Base-by-base conservation (phyloP, 2,888 invertebrate genomes). In the Exocentrus adspersus region DNA sequence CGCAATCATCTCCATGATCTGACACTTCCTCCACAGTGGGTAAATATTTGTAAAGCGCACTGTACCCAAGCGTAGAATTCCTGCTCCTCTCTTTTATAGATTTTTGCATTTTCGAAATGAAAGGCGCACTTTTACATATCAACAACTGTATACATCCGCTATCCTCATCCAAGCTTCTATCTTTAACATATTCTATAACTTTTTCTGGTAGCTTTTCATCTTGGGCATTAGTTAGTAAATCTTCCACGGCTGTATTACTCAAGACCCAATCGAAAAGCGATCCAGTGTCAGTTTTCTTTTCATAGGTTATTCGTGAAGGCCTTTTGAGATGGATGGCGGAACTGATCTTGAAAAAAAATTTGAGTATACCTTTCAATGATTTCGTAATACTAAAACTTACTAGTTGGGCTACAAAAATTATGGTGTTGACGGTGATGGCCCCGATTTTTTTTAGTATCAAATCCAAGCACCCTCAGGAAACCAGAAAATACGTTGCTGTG, bases 341-440 rank as follows among this genome's bases (percentile, higher is more conserved):
- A 62, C 89, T 87, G 71, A 90, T 89, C 90, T 90, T 81, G n/a
- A 66, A 84, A 84, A 53, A 46, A 62, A 54, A 7, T 24, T 24
- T 24, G n/a, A n/a, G n/a, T n/a, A n/a, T n/a, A n/a, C n/a, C n/a
- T n/a, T n/a, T n/a, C n/a, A n/a, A n/a, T n/a, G n/a, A n/a, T n/a
- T n/a, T 24, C 7, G 7, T 7, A 24, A 24, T 5, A 24, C 24
- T 5, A 7, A 21, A 50, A 63, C 86, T 85, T 82, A 93, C 94
- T 89, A 93, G 86, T 83, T 94, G 93, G 1, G 94, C 93, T 12
- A 94, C 86, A 81, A 93, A 92, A 68, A 94, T 89, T 12, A 94
- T 85, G 16, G 92, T 92, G 79, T 94, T 94, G 12, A 94, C 87
- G 10, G 93, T 92, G 41, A 94, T 89, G 0, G 94, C 93, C 24